phyloP scores from a whole-genome alignment of 2,888 invertebrate genomes.

The Phorcus lineatus region DNA sequence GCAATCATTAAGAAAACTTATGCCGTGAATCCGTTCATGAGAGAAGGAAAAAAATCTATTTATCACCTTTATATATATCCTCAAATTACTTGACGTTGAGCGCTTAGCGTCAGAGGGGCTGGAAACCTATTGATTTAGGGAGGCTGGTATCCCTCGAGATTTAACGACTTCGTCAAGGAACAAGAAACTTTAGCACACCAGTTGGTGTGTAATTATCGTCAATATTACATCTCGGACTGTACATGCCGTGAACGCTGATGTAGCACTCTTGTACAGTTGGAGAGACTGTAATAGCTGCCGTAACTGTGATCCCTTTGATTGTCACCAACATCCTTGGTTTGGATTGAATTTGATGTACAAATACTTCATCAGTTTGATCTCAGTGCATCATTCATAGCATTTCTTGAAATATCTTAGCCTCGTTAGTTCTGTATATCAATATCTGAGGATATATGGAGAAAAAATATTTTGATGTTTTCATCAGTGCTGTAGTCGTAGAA shows the following conservation, averaged over 20 bases:
- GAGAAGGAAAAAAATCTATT: not conserved
- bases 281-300: not conserved
- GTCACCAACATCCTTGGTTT: not conserved
- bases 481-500: too few species aligned
- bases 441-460: too few species aligned
- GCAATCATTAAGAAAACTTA: too few species aligned
- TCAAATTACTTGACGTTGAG: not conserved
- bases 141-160: not conserved
- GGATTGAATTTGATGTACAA: too few species aligned
- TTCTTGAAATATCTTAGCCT: too few species aligned
- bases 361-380: too few species aligned
- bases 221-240: not conserved
- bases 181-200: not conserved
- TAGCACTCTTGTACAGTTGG: too few species aligned
- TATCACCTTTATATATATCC: not conserved
- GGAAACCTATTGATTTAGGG: not conserved
- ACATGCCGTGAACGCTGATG: not conserved
- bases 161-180: conserved; percentile 5
- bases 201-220: not conserved
- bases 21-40: too few species aligned
- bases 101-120: not conserved
- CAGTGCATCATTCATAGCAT: too few species aligned
- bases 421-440: too few species aligned
- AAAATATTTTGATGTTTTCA: too few species aligned
- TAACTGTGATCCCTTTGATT: not conserved